phyloP scores from a whole-genome alignment of 2,113 vertebrate genomes.

The Bucco capensis region DNA sequence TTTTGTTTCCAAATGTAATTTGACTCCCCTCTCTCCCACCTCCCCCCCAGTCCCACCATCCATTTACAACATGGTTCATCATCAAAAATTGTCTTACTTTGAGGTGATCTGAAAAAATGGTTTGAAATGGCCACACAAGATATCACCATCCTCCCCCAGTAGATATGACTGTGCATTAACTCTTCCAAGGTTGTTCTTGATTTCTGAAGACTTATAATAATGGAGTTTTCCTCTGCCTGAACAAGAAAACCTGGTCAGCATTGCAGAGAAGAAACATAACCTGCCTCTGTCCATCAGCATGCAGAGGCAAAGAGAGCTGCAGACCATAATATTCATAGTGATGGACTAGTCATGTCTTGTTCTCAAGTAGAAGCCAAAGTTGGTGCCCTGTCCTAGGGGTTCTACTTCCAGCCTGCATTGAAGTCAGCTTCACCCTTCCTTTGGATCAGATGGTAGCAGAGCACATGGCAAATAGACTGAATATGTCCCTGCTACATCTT shows the following conservation, averaged over 20 bases:
- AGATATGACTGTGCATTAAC: background rate
- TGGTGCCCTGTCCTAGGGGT: fast-evolving
- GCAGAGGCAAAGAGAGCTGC: background rate
- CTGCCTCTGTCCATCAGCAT: fast-evolving
- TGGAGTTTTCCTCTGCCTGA: background rate
- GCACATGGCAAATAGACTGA: background rate
- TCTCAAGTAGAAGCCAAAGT: background rate
- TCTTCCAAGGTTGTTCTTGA: background rate
- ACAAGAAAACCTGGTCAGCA: background rate
- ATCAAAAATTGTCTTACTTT: background rate
- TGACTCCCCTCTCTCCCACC: background rate
- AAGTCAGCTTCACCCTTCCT: background rate
- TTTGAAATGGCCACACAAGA: background rate
- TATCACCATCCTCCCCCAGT: background rate
- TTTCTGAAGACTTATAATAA: background rate
- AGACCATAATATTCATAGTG: background rate
- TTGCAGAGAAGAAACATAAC: background rate
- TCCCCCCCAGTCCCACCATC: background rate
- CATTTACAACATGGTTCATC: background rate
- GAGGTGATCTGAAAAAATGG: background rate
- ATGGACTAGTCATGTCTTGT: background rate
- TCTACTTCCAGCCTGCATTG: background rate
- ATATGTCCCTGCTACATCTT: background rate
- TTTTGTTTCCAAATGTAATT: slow-evolving; percentile 62
- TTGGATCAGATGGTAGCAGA: background rate